phyloP scores from a whole-genome alignment of 2,888 invertebrate species.

The Phasia obesa region DNA sequence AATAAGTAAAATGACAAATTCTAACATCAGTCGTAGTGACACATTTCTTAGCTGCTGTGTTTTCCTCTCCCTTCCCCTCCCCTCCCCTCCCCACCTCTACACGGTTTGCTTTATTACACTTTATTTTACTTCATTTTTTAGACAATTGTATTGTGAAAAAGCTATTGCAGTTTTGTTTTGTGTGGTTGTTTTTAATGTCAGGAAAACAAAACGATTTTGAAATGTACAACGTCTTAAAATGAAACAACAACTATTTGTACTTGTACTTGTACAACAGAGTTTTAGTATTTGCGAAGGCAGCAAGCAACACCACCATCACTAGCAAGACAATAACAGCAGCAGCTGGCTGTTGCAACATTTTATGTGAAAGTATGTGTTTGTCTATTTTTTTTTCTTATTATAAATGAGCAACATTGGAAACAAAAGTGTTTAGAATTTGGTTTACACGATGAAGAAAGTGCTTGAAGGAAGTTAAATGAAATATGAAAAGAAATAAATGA shows the following conservation, averaged over 20 bases:
- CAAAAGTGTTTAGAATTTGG: conserved; percentile 32
- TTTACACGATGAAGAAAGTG: neutral
- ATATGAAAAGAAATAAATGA: neutral
- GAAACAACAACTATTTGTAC: neutral
- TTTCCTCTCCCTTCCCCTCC: conserved; percentile 4
- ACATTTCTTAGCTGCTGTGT: conserved; percentile 58
- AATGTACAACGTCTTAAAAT: conserved; percentile 53
- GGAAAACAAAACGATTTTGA: conserved; percentile 70
- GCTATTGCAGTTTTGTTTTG: conserved; percentile 47
- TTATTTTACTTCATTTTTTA: conserved; percentile 34
- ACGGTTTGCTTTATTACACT: conserved; percentile 14
- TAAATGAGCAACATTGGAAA: conserved; percentile 58
- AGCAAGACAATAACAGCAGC: conserved; percentile 39
- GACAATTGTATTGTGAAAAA: conserved; percentile 34
- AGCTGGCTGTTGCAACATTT: conserved; percentile 63
- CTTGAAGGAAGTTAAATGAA: neutral
- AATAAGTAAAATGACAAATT: conserved; percentile 69
- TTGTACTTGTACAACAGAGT: conserved; percentile 18
- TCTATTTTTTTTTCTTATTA: conserved; percentile 29
- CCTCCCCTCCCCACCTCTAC: neutral
- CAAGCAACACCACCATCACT: conserved; percentile 42
- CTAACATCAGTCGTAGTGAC: conserved; percentile 70
- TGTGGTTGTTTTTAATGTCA: conserved; percentile 66
- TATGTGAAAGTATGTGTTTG: neutral
- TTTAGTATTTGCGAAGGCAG: conserved; percentile 40